A percentile compares a stretch with the other conserved stretches of the same genome.
These are phyloP conservation scores for Drosophila birchii DNA, from an alignment of 2,888 invertebrate species.

Conservation along the genomic window DNA sequence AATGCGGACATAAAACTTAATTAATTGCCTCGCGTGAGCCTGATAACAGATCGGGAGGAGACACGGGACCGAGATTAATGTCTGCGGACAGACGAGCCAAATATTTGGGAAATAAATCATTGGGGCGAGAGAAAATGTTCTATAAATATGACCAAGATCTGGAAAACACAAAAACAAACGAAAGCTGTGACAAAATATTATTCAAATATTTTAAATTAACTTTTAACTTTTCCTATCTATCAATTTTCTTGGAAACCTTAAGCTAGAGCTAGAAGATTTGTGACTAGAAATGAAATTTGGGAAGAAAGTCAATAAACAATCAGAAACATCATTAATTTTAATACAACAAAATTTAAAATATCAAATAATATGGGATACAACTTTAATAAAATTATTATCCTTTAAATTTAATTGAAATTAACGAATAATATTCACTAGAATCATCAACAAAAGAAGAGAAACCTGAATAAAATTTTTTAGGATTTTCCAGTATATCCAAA, in stretches of 20 bases:
- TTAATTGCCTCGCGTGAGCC: slow-evolving; percentile 62
- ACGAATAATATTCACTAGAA: neutral
- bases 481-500: neutral
- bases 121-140: slow-evolving; percentile 16
- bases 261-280: neutral
- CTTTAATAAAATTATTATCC: no score
- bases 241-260: neutral
- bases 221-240: neutral
- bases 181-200: neutral
- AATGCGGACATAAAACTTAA: slow-evolving; percentile 60
- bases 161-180: neutral
- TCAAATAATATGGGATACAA: no score
- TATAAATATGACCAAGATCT: slow-evolving; percentile 24
- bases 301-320: no score
- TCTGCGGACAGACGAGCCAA: slow-evolving; percentile 24
- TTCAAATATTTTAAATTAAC: no score
- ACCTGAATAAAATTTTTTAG: no score
- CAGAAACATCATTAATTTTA: neutral
- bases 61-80: slow-evolving; percentile 34
- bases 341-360: neutral
- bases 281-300: neutral
- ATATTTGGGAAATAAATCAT: slow-evolving; percentile 48
- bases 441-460: neutral
- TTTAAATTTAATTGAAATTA: neutral
- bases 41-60: slow-evolving; percentile 46